These are phyloP conservation scores for Caenorhabditis tropicalis DNA, from an alignment of 1,140 invertebrate genomes.

Conservation along the genomic window DNA sequence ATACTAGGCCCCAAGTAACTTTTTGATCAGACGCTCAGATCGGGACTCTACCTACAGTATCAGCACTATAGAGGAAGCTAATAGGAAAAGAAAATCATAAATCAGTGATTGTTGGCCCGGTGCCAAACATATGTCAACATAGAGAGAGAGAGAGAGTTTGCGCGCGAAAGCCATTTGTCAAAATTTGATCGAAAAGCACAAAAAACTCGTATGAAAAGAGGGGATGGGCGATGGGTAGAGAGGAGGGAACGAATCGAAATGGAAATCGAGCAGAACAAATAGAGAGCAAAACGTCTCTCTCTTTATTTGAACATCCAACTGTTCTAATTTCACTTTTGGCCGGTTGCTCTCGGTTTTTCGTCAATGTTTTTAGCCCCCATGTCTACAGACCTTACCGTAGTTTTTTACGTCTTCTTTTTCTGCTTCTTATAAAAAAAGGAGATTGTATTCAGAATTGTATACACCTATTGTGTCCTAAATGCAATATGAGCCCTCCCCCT, in stretches of 20 bases:
- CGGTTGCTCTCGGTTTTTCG: too few relatives aligned
- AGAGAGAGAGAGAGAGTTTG: background rate
- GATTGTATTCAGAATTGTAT: background rate
- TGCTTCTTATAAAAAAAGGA: background rate
- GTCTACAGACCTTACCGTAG: too few relatives aligned
- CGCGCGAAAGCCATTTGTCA: slow-evolving; percentile 1
- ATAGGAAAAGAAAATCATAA: too few relatives aligned
- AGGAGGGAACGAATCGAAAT: background rate
- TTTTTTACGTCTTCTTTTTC: background rate
- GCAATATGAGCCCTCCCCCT: slow-evolving; percentile 1
- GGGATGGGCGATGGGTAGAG: background rate
- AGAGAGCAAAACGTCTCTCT: background rate
- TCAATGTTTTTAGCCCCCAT: too few relatives aligned
- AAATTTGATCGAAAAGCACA: slow-evolving; percentile 15
- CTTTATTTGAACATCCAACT: slow-evolving; percentile 45
- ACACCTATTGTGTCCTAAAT: background rate
- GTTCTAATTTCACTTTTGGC: slow-evolving; percentile 12
- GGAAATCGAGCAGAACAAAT: slow-evolving; percentile 38
- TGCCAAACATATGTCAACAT: slow-evolving; percentile 28
- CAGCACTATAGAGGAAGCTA: too few relatives aligned
- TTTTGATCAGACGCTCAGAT: too few relatives aligned
- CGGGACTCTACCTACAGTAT: too few relatives aligned
- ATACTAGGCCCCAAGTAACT: too few relatives aligned
- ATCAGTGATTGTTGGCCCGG: background rate
- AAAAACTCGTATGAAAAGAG: slow-evolving; percentile 28